Base-by-base conservation (phyloP, 1,140 invertebrate genomes). In the Pogonomyrmex barbatus region DNA sequence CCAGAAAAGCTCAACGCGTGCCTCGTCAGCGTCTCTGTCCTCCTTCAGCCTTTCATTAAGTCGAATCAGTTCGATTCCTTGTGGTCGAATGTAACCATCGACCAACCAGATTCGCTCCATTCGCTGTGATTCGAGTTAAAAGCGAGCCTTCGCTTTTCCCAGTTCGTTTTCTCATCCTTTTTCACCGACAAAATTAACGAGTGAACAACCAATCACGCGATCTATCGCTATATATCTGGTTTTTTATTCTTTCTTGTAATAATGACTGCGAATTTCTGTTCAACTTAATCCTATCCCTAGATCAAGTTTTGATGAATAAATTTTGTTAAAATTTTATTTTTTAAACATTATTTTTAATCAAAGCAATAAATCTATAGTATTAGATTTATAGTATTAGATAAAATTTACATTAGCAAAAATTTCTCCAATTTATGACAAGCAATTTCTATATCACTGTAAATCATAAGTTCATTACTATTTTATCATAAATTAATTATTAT, bases 11-110 rank as follows among this genome's bases (percentile, higher is more conserved):
- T 60, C 56, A 14, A 14, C 5, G 71, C 75, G 33, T 63, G 92
- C 92, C 82, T 92, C 89, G 93, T 94, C 93, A 93, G 93, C 93
- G 85, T 92, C 91, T 91, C 60, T 71, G 76, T 78, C 73, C 83
- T 85, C 47, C 36, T 87, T 91, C 79, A 79, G 85, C 88, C 91
- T 94, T 94, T 94, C 93, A 94, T 94, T 94, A 93, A 92, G 90
- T 93, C 90, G 90, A 93, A 94, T 92, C 90, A 90, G 14, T 91
- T 89, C 88, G 87, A 54, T 82, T 75, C 52, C 81, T 89, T 50
- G 87, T 88, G 89, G 89, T 92, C 89, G 91, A 92, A 93, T 92
- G 91, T 92, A 92, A 92, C 91, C 89, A 87, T 88, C 63, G 73
- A 90, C 81, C 90, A 81, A 87, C 87, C 87, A 90, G 88, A 92